A percentile compares a stretch with the other conserved stretches of the same genome.
phyloP scores from a whole-genome alignment of 2,113 vertebrate species.

The Odocoileus virginianus region DNA sequence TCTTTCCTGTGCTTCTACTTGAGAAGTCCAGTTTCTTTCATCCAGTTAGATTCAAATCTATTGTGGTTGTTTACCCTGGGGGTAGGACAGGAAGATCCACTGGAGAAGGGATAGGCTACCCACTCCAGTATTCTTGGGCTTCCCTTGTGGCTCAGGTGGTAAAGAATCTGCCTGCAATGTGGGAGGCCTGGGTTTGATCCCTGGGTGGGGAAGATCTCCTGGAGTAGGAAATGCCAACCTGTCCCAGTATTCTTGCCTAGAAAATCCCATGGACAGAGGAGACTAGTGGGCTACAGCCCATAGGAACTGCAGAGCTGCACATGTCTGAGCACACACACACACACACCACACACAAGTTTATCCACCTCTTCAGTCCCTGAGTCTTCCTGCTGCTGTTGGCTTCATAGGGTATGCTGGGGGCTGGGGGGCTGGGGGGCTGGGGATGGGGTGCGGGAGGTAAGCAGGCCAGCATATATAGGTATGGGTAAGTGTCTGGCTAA shows the following conservation, averaged over 20 bases:
- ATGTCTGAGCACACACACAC: background rate
- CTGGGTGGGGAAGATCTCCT: background rate
- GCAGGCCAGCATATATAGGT: rapidly evolving
- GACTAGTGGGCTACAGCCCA: background rate
- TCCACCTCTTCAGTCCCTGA: background rate
- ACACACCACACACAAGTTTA: background rate
- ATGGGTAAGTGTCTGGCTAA: background rate
- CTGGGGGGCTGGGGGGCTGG: background rate
- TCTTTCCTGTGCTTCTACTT: background rate
- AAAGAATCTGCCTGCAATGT: background rate
- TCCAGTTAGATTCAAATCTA: background rate
- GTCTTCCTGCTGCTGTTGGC: background rate
- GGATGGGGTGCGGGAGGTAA: background rate
- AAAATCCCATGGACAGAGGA: background rate
- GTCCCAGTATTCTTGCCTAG: background rate
- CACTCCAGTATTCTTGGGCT: background rate
- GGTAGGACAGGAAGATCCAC: background rate
- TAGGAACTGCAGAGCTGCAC: background rate
- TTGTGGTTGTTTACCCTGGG: background rate
- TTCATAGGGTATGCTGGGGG: background rate
- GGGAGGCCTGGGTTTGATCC: background rate
- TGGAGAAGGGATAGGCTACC: background rate
- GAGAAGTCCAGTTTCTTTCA: background rate
- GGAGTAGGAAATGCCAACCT: background rate
- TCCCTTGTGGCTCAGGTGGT: background rate